Base-by-base conservation (phyloP, 1,140 invertebrate species). In the Latrodectus geometricus region DNA sequence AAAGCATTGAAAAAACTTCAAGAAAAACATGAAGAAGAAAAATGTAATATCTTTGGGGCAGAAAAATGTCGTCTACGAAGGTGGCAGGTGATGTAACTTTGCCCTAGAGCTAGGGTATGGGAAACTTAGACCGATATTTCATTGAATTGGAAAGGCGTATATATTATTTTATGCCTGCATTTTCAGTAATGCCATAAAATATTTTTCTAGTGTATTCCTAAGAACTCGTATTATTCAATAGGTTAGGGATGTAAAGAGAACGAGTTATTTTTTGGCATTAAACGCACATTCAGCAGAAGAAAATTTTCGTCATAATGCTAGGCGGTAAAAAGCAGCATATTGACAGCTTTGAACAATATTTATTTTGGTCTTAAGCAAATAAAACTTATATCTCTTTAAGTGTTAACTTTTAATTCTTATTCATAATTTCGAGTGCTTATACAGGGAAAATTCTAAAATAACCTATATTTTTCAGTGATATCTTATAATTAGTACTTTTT, bases 11-110 rank as follows among this genome's bases (percentile, higher is more conserved):
- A 61, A 17, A n/a, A n/a, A 11, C 68, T 69, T 20, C 21, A 21
- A 21, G n/a, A 49, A 73, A 73, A 20, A 73, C 20, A 73, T 15
- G n/a, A 50, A 50, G 72, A 50, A 21, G 11, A 73, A 49, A 73
- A 73, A 73, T 49, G 15, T 73, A 73, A 73, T 73, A 73, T 73
- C 72, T 73, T 15, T 48, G 48, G 21, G 72, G 12, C 48, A 73
- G 72, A 50, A 50, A 50, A 73, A 73, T 49, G 49, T 49, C 23
- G 9, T 48, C 4, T 23, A 9, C 68, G n/a, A 15, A n/a, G 17
- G 68, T 69, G 21, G n/a, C 17, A 69, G 68, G 68, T 69, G 68
- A 69, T 69, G 68, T 23, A 69, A 23, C 12, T 69, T 23, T 69
- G 68, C 21, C 68, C 68, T 21, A 15, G 68, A 23, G 68, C 68